Evolutionary conservation across 1,140 invertebrate genomes (phyloP).

Genomic region (Drosophila pandora): DNA sequence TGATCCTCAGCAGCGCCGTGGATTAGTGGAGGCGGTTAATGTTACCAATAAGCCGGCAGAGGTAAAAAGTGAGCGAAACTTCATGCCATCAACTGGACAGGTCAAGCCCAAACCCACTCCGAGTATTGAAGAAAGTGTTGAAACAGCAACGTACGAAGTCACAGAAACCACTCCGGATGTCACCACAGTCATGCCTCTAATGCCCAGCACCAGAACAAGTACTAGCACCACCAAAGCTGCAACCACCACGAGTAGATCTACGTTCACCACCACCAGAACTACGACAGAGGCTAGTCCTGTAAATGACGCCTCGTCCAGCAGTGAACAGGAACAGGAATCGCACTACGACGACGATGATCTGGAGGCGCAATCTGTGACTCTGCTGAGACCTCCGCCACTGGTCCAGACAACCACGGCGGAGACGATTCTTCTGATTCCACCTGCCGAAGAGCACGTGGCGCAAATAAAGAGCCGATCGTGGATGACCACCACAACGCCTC

Average conservation of each 20-base stretch:
- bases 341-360: conserved; percentile 73
- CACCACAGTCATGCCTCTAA: conserved; percentile 44
- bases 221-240: conserved; percentile 26
- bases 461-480: conserved; percentile 75
- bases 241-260: conserved; percentile 14
- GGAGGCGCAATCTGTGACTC: conserved; percentile 71
- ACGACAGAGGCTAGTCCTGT: conserved; percentile 9
- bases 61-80: conserved; percentile 39
- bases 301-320: conserved; percentile 21
- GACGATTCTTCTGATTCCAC: conserved; percentile 78
- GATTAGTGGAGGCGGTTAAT: conserved; percentile 64
- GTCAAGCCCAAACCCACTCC: conserved; percentile 33
- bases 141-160: conserved; percentile 70
- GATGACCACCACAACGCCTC: conserved; percentile 56
- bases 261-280: conserved; percentile 24
- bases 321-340: conserved; percentile 29
- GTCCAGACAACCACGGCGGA: conserved; percentile 75
- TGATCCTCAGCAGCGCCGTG: conserved; percentile 72
- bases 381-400: conserved; percentile 68
- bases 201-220: conserved; percentile 36
- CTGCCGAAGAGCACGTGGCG: conserved; percentile 75
- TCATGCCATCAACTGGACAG: conserved; percentile 51
- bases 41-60: conserved; percentile 36
- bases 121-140: conserved; percentile 49
- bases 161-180: conserved; percentile 60